These are phyloP conservation scores for Anser cygnoides DNA, from an alignment of 2,113 vertebrate species.

Conservation along the genomic window DNA sequence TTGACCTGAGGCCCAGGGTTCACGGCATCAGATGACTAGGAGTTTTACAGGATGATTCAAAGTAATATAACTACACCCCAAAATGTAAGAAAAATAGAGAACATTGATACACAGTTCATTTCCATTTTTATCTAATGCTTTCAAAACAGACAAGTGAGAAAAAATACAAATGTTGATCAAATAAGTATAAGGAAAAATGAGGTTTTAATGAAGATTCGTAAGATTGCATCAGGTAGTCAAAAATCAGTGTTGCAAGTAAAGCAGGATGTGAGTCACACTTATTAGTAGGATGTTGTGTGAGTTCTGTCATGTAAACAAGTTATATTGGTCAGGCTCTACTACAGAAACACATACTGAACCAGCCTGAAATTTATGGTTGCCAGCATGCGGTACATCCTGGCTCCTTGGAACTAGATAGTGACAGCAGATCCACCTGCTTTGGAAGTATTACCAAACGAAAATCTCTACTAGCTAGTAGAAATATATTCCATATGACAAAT, in stretches of 20 bases:
- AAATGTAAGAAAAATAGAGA: background rate
- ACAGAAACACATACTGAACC: background rate
- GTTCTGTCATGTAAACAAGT: background rate
- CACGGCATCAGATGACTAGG: background rate
- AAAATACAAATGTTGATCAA: background rate
- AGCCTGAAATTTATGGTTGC: background rate
- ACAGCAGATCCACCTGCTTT: background rate
- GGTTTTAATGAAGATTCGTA: background rate
- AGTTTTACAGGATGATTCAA: background rate
- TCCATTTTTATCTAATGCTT: background rate
- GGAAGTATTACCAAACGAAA: background rate
- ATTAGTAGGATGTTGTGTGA: background rate
- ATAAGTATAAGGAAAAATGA: background rate
- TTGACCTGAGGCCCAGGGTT: background rate
- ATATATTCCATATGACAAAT: background rate
- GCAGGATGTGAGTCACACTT: background rate
- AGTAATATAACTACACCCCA: background rate
- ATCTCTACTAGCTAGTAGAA: background rate
- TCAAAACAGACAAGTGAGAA: background rate
- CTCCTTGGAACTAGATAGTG: background rate
- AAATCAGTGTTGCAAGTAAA: conserved; percentile 1
- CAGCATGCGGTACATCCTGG: background rate
- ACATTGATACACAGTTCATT: background rate
- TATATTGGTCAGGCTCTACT: background rate
- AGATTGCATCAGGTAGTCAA: background rate